Conservation (phyloP, 1,140 invertebrate genomes). For the Oncopeltus fasciatus region DNA sequence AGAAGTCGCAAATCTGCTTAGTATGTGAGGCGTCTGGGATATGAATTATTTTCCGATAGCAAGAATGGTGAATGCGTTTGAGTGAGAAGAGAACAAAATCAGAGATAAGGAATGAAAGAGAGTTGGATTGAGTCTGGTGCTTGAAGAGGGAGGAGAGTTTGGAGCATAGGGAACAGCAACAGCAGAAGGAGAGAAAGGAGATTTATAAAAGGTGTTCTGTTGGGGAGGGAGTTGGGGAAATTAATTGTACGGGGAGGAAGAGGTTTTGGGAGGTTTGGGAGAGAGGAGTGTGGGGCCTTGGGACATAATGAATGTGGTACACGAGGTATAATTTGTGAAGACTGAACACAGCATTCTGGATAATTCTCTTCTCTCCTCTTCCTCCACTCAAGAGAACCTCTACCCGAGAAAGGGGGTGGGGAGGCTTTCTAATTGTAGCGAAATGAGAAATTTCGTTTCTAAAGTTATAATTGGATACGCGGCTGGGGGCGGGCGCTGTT, state of each 20-base stretch:
- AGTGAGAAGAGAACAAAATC: too few relatives aligned
- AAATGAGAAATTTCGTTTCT: slow-evolving; percentile 26
- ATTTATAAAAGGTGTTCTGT: neutral
- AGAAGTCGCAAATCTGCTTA: too few relatives aligned
- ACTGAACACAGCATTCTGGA: slow-evolving; percentile 4
- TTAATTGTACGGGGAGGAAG: neutral
- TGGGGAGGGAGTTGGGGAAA: neutral
- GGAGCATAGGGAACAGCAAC: too few relatives aligned
- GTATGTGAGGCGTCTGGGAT: too few relatives aligned
- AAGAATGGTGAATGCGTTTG: too few relatives aligned
- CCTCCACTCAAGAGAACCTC: slow-evolving; percentile 5
- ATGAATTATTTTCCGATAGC: too few relatives aligned
- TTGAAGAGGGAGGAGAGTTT: too few relatives aligned
- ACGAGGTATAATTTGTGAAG: slow-evolving; percentile 20
- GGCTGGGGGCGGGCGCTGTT: neutral
- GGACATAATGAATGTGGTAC: slow-evolving; percentile 17
- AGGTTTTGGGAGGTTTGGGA: neutral
- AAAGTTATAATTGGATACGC: slow-evolving; percentile 25
- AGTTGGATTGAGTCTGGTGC: too few relatives aligned
- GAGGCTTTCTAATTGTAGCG: slow-evolving; percentile 21
- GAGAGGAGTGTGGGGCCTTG: neutral
- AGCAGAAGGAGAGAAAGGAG: too few relatives aligned
- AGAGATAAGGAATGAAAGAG: too few relatives aligned
- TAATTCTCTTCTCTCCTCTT: slow-evolving; percentile 2
- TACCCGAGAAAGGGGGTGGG: too few relatives aligned